Evolutionary conservation across 2,888 invertebrate species (phyloP).

Genomic region (Andrena bucephala): DNA sequence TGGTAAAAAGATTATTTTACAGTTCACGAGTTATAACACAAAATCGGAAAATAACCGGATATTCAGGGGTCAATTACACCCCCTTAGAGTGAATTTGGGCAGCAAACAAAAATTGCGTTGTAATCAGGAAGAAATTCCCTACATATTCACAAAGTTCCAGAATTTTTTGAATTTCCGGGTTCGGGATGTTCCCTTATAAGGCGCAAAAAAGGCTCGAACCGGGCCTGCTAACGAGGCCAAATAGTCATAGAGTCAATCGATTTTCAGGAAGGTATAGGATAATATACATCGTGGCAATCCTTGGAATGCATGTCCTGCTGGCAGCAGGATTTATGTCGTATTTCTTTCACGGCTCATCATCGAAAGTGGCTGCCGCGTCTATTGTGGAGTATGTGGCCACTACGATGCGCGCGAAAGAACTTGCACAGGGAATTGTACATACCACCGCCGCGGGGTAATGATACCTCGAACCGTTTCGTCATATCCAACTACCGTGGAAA

Average conservation of each 20-base stretch:
- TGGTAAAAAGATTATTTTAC: too few species aligned
- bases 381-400: neutral
- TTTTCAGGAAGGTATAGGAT: slow-evolving; percentile 87
- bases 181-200: too few species aligned
- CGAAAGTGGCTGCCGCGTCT: slow-evolving; percentile 22
- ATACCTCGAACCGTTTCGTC: neutral
- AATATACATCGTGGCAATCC: slow-evolving; percentile 88
- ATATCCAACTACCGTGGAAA: neutral
- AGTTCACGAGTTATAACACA: too few species aligned
- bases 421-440: neutral
- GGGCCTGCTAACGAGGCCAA: too few species aligned
- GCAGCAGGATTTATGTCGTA: slow-evolving; percentile 95
- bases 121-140: too few species aligned
- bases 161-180: too few species aligned
- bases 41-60: too few species aligned
- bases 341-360: slow-evolving; percentile 89
- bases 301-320: slow-evolving; percentile 92
- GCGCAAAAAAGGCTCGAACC: too few species aligned
- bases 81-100: too few species aligned
- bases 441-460: neutral
- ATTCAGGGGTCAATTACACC: too few species aligned
- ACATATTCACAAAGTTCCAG: too few species aligned
- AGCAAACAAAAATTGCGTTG: too few species aligned
- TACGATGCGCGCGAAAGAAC: neutral
- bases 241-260: neutral